Evolutionary conservation across 2,888 invertebrate genomes (phyloP).

Genomic region (Muscina levida): DNA sequence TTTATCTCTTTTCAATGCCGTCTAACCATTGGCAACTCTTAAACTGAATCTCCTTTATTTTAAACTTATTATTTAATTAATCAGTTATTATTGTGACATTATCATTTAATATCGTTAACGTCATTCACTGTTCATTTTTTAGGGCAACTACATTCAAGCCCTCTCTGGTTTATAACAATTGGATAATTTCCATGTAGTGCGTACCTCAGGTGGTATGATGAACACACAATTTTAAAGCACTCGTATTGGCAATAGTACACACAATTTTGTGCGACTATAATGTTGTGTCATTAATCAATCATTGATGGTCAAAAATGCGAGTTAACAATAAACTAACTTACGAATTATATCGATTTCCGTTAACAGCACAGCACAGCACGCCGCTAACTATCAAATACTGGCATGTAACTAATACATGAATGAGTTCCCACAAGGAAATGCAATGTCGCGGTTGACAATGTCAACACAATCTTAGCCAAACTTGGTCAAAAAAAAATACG

Average conservation of each 20-base stretch:
- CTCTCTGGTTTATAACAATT: too few relatives aligned
- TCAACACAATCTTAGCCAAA: conserved; percentile 24
- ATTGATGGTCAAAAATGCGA: neutral
- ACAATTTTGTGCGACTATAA: neutral
- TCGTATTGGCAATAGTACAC: neutral
- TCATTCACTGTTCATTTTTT: too few relatives aligned
- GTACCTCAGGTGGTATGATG: conserved; percentile 22
- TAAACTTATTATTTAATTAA: too few relatives aligned
- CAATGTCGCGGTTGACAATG: conserved; percentile 9
- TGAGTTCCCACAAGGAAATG: conserved; percentile 57
- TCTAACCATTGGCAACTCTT: too few relatives aligned
- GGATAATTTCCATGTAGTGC: too few relatives aligned
- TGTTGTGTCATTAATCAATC: conserved; percentile 3
- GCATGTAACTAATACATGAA: neutral
- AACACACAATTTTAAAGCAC: neutral
- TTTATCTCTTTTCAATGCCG: too few relatives aligned
- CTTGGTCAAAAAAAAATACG: conserved; percentile 17
- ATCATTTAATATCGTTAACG: too few relatives aligned
- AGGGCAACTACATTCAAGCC: too few relatives aligned
- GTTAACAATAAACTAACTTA: neutral
- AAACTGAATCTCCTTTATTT: too few relatives aligned
- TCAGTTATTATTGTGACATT: too few relatives aligned
- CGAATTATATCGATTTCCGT: conserved; percentile 23
- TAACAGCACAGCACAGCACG: neutral
- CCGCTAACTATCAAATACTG: too few relatives aligned